phyloP scores from a whole-genome alignment of 2,113 vertebrate genomes.

The Uropsilus gracilis region DNA sequence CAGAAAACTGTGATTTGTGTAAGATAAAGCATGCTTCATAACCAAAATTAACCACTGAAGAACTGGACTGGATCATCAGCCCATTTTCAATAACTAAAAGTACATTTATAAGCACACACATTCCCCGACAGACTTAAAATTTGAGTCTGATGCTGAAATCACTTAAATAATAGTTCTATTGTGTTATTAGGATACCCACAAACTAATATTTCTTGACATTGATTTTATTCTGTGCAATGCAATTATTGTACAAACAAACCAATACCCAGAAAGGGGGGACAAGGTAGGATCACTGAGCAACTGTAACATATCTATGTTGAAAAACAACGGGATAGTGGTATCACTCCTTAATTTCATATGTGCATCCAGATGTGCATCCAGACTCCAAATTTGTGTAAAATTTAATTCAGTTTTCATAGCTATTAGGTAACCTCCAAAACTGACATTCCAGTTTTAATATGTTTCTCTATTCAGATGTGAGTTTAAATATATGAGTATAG shows the following conservation, averaged over 20 bases:
- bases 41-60: not conserved
- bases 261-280: not conserved
- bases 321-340: not conserved
- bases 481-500: constrained; percentile 1
- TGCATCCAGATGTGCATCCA: too few relatives aligned
- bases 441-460: constrained; percentile 16
- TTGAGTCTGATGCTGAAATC: not conserved
- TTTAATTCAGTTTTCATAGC: not conserved
- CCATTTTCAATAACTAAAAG: not conserved
- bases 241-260: not conserved
- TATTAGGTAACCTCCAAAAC: constrained; percentile 3
- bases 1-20: not conserved
- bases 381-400: constrained; percentile 32
- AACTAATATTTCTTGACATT: not conserved
- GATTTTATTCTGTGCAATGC: not conserved
- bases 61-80: not conserved
- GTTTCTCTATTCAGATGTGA: not conserved
- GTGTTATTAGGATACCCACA: not conserved
- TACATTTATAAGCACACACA: not conserved
- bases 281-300: not conserved
- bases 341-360: not conserved
- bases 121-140: not conserved
- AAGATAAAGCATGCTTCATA: not conserved
- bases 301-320: not conserved
- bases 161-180: not conserved